These are phyloP conservation scores for Gymnoscopelus microlampas DNA, from an alignment of 2,797 vertebrate genomes.

Conservation along the genomic window DNA sequence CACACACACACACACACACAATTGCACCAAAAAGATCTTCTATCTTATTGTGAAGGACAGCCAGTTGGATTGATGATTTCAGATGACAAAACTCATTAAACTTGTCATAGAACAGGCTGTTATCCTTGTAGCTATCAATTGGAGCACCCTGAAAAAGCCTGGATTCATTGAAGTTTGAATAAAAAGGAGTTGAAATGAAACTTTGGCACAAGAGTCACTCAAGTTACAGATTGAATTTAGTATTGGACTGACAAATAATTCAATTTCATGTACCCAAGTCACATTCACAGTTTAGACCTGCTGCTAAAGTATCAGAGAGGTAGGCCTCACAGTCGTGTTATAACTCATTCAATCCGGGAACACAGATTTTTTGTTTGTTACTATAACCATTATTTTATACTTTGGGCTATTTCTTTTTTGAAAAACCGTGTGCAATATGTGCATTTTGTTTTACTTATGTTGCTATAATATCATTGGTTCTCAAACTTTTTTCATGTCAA, in stretches of 20 bases:
- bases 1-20: too few relatives aligned
- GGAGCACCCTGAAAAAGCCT: background rate
- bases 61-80: background rate
- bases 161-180: constrained; percentile 6
- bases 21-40: background rate
- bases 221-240: constrained; percentile 17
- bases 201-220: constrained; percentile 1
- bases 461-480: too few relatives aligned
- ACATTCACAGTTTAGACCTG: background rate
- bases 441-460: too few relatives aligned
- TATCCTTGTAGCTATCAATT: background rate
- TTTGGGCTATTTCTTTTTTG: too few relatives aligned
- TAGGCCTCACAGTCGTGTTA: constrained; percentile 21
- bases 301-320: background rate
- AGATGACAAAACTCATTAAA: background rate
- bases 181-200: background rate
- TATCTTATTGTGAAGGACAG: background rate
- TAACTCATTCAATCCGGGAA: background rate
- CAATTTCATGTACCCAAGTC: constrained; percentile 30
- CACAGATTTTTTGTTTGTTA: too few relatives aligned
- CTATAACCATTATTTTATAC: too few relatives aligned
- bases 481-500: too few relatives aligned
- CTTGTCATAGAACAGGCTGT: background rate
- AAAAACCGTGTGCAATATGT: too few relatives aligned
- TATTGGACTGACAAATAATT: constrained; percentile 19